phyloP scores from a whole-genome alignment of 1,140 invertebrate genomes.

The Drosophila paulistorum region DNA sequence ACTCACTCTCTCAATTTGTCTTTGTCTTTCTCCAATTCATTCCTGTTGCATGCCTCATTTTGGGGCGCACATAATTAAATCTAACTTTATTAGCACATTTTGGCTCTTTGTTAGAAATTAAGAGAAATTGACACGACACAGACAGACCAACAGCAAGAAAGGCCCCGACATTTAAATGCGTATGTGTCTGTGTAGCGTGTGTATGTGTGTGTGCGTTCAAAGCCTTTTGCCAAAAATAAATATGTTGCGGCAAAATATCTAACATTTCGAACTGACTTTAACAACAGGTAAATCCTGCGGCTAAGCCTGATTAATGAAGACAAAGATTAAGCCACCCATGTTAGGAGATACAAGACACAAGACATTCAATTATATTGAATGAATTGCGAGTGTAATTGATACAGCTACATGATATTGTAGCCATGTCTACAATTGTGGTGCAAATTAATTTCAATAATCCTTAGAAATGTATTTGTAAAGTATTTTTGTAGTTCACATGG shows the following conservation, averaged over 20 bases:
- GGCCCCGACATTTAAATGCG: not conserved
- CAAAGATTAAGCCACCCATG: slow-evolving; percentile 11
- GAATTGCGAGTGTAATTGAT: slow-evolving; percentile 3
- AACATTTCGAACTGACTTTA: slow-evolving; percentile 8
- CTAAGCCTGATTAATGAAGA: slow-evolving; percentile 8
- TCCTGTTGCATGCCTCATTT: slow-evolving; percentile 57
- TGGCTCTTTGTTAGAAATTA: slow-evolving; percentile 15
- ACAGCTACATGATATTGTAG: not conserved
- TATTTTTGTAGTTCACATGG: too few species aligned
- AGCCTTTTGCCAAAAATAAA: slow-evolving; percentile 4
- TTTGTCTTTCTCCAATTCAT: not conserved
- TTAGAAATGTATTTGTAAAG: too few species aligned
- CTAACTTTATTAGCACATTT: slow-evolving; percentile 75
- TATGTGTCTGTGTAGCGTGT: not conserved
- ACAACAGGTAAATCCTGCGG: slow-evolving; percentile 9
- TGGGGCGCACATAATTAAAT: slow-evolving; percentile 72
- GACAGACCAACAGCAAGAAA: not conserved
- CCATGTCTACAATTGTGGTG: not conserved
- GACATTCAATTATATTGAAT: slow-evolving; percentile 2
- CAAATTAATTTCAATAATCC: not conserved
- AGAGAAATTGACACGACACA: slow-evolving; percentile 4
- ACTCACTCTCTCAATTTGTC: too few species aligned
- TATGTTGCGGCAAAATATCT: slow-evolving; percentile 5
- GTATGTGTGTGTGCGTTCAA: not conserved
- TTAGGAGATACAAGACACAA: not conserved